A percentile compares a stretch with the other conserved stretches of the same genome.
Evolutionary conservation across 92 coral and sea anemone species (phyloP).

Genomic region (Diadumene lineata): DNA sequence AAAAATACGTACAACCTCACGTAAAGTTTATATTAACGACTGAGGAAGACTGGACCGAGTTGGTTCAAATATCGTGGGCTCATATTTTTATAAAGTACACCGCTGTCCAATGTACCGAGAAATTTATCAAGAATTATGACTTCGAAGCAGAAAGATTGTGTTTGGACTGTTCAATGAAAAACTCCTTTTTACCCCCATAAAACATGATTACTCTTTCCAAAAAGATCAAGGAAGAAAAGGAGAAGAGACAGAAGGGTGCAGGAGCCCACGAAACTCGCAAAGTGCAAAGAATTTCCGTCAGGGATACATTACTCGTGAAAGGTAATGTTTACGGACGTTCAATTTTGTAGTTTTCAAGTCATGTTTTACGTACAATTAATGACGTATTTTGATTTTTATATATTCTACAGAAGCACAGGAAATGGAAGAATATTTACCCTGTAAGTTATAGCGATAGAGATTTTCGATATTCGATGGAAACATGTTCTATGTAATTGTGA

Average conservation of each 20-base stretch:
- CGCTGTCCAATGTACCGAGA: constrained; percentile 25
- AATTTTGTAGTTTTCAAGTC: neutral
- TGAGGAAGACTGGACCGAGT: constrained; percentile 1
- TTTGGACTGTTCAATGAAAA: constrained; percentile 48
- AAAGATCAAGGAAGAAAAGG: constrained; percentile 92
- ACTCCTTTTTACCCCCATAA: constrained; percentile 22
- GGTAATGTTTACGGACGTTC: constrained; percentile 41
- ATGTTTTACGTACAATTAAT: neutral
- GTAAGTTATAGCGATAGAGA: constrained; percentile 41
- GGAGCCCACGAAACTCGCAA: constrained; percentile 45
- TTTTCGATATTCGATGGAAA: neutral
- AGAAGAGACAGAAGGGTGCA: constrained; percentile 73
- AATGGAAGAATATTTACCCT: constrained; percentile 90
- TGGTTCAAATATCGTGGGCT: constrained; percentile 15
- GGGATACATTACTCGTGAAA: constrained; percentile 87
- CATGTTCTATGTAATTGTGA: neutral
- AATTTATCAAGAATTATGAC: constrained; percentile 28
- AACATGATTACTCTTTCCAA: constrained; percentile 95
- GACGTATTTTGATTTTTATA: constrained; percentile 11
- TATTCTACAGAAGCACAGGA: constrained; percentile 82
- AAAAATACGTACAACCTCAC: neutral
- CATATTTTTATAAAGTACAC: neutral
- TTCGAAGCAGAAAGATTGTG: constrained; percentile 13
- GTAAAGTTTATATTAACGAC: neutral
- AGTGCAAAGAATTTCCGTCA: constrained; percentile 68